phyloP scores from a whole-genome alignment of 2,888 invertebrate species.

The Bombylius major region DNA sequence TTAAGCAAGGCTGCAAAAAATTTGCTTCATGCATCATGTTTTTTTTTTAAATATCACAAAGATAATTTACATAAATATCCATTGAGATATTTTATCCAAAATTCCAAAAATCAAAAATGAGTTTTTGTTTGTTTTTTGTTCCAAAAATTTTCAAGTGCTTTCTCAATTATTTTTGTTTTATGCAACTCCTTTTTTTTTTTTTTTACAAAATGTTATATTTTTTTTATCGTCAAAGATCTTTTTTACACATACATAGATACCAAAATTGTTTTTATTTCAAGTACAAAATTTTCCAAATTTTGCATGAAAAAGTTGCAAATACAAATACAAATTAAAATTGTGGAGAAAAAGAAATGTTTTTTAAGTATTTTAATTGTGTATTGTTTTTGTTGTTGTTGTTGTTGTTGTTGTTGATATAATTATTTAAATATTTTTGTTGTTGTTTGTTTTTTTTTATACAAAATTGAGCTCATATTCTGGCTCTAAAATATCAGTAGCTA shows the following conservation, averaged over 20 bases:
- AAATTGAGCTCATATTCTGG: constrained; percentile 17
- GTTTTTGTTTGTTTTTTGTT: not conserved
- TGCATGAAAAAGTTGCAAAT: not conserved
- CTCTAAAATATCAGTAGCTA: constrained; percentile 15
- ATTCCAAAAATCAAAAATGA: not conserved
- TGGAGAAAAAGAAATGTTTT: not conserved
- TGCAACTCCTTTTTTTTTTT: not conserved
- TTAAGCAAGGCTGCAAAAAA: not conserved
- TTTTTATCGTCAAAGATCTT: too few species aligned
- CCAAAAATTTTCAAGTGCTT: too few species aligned
- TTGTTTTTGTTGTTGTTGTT: too few species aligned
- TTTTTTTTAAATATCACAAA: not conserved
- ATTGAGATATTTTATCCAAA: not conserved
- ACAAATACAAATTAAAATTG: not conserved
- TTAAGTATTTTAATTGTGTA: too few species aligned
- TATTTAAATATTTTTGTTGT: not conserved
- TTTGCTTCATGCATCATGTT: not conserved
- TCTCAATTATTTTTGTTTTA: not conserved
- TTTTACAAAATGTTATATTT: not conserved
- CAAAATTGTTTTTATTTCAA: too few species aligned
- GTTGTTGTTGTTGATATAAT: too few species aligned
- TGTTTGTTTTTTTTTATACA: constrained; percentile 10
- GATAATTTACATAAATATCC: not conserved
- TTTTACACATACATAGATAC: too few species aligned
- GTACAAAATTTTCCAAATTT: not conserved